These are phyloP conservation scores for Pheosia gnoma DNA, from an alignment of 2,888 invertebrate species.

Conservation along the genomic window DNA sequence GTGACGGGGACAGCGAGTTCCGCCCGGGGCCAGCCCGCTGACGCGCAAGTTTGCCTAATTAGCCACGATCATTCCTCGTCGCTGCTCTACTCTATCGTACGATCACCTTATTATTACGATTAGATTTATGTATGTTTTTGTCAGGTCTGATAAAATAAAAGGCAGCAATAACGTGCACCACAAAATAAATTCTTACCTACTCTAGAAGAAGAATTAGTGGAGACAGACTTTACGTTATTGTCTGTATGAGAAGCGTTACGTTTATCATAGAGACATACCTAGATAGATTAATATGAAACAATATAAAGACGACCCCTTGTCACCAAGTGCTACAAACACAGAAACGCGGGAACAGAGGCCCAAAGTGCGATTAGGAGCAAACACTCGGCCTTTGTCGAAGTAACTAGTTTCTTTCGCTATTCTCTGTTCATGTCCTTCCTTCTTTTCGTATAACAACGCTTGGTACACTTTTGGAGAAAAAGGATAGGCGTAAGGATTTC, in stretches of 20 bases:
- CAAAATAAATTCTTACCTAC: too few relatives aligned
- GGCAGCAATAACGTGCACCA: too few relatives aligned
- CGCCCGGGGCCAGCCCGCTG: neutral
- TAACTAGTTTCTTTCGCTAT: neutral
- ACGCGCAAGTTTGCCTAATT: neutral
- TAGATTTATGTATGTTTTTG: neutral
- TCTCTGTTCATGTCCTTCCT: neutral
- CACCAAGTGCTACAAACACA: neutral
- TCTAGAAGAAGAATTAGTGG: too few relatives aligned
- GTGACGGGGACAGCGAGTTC: neutral
- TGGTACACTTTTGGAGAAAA: neutral
- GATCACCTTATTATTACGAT: neutral
- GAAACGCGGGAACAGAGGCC: neutral
- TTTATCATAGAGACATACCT: neutral
- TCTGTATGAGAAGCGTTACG: too few relatives aligned
- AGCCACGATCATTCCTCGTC: constrained; percentile 7
- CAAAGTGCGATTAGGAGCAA: neutral
- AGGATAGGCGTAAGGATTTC: neutral
- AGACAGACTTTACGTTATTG: too few relatives aligned
- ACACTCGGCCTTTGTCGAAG: neutral
- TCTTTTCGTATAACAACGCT: neutral
- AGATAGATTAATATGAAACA: neutral
- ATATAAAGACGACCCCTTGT: neutral
- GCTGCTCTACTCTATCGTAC: neutral
- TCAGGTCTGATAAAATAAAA: too few relatives aligned